Evolutionary conservation across 2,888 invertebrate species (phyloP).

Genomic region (Cabera pusaria): DNA sequence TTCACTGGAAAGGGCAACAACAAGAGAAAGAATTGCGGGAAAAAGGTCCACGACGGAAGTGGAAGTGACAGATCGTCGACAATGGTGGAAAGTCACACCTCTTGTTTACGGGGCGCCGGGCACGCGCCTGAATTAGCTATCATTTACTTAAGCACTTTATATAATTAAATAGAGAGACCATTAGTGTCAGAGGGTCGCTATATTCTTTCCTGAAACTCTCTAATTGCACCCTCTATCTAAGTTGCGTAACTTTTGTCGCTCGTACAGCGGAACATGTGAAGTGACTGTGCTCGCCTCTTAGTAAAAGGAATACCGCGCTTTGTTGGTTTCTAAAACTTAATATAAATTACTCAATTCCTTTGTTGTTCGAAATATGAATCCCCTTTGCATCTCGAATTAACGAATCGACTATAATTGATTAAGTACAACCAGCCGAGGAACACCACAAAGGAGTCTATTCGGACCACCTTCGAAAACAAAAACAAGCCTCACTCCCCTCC

Average conservation of each 20-base stretch:
- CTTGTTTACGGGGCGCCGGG: conserved; percentile 74
- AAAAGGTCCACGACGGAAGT: conserved; percentile 69
- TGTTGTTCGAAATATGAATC: conserved; percentile 43
- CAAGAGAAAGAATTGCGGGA: conserved; percentile 65
- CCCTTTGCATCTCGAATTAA: conserved; percentile 71
- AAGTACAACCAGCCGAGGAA: conserved; percentile 67
- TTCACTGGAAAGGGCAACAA: conserved; percentile 76
- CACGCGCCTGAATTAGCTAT: conserved; percentile 73
- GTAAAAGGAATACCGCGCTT: not conserved
- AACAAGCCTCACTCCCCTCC: conserved; percentile 60
- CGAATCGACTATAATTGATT: conserved; percentile 82
- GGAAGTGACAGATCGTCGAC: conserved; percentile 81
- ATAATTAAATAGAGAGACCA: conserved; percentile 76
- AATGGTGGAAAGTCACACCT: conserved; percentile 82
- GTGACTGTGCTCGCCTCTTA: conserved; percentile 20
- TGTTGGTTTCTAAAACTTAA: conserved; percentile 10
- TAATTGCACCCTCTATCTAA: conserved; percentile 62
- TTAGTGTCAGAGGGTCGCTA: conserved; percentile 68
- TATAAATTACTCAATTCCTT: conserved; percentile 29
- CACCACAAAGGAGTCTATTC: conserved; percentile 73
- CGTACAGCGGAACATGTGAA: conserved; percentile 1
- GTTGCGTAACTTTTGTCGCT: conserved; percentile 34
- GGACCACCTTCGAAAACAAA: conserved; percentile 71
- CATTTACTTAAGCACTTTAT: conserved; percentile 82
- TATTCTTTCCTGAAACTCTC: conserved; percentile 62